Evolutionary conservation across 2,888 invertebrate species (phyloP).

Genomic region (Stenurella melanura): DNA sequence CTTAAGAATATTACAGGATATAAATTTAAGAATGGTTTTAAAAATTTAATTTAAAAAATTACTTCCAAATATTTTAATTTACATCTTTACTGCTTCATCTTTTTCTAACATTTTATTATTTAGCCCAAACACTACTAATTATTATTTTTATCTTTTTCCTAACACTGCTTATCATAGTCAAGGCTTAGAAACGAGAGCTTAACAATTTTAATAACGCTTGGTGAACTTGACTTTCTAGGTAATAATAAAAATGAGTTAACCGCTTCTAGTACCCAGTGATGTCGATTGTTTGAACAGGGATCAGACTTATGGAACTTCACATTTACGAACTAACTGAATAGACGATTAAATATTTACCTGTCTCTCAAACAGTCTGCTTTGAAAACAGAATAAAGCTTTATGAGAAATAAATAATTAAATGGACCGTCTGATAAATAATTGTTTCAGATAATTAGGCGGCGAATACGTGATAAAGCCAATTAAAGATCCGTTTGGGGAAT

Average conservation of each 20-base stretch:
- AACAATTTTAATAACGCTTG: slow-evolving; percentile 14
- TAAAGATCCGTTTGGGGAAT: background rate
- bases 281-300: slow-evolving; percentile 23
- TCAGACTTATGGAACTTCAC: slow-evolving; percentile 17
- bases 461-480: background rate
- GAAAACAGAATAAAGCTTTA: slow-evolving; percentile 33
- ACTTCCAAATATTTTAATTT: no score
- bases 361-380: slow-evolving; percentile 24
- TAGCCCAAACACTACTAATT: no score
- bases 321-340: slow-evolving; percentile 23
- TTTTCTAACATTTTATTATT: no score
- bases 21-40: no score
- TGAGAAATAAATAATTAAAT: slow-evolving; percentile 32
- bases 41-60: no score
- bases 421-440: slow-evolving; percentile 14
- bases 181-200: background rate
- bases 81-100: no score
- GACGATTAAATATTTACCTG: slow-evolving; percentile 30
- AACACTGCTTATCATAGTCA: background rate
- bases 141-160: background rate
- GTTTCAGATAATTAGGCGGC: slow-evolving; percentile 8
- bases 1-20: no score
- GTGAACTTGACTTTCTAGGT: background rate
- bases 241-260: slow-evolving; percentile 6
- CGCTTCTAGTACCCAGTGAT: background rate